Conservation (phyloP, 2,113 vertebrate genomes). For the Mellivora capensis region DNA sequence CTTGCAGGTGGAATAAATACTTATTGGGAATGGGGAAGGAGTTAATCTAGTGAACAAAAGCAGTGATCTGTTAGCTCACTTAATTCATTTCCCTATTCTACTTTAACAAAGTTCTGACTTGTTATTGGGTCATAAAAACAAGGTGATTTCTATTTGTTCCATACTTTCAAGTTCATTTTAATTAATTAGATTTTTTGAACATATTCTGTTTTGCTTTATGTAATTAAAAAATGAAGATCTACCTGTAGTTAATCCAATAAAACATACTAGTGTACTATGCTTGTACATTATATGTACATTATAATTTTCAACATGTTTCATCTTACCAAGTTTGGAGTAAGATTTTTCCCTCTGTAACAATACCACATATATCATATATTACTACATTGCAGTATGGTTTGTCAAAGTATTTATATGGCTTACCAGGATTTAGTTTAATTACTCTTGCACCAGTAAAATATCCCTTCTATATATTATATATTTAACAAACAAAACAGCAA, state of each 20-base stretch:
- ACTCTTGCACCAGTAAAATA: not conserved
- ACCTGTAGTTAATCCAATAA: not conserved
- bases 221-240: slow-evolving; percentile 16
- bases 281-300: not conserved
- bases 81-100: not conserved
- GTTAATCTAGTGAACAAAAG: not conserved
- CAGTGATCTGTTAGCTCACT: not conserved
- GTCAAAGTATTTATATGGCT: not conserved
- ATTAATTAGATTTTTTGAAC: not conserved
- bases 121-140: not conserved
- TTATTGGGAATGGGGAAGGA: not conserved
- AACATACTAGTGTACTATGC: not conserved
- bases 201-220: not conserved
- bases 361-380: not conserved
- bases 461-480: not conserved
- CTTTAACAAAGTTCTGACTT: not conserved
- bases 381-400: not conserved
- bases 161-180: not conserved
- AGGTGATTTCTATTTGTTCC: not conserved
- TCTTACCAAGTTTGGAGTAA: not conserved
- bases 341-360: not conserved
- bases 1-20: not conserved
- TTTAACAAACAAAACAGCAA: not conserved
- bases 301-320: not conserved
- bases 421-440: not conserved